phyloP scores from a whole-genome alignment of 2,113 vertebrate genomes.

The Podiceps cristatus region DNA sequence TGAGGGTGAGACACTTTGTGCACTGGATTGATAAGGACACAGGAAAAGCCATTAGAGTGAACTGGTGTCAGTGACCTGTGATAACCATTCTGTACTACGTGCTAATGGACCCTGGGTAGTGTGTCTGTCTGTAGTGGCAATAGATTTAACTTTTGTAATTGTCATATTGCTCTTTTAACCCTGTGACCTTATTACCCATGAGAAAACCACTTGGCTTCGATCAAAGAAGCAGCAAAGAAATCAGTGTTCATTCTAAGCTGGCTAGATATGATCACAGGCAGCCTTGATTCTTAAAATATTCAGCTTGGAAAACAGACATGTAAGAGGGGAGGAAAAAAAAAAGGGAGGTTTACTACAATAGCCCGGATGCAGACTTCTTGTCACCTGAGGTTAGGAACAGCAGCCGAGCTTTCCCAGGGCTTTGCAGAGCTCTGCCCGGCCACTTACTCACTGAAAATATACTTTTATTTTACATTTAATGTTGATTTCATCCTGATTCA shows the following conservation, averaged over 20 bases:
- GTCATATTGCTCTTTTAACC: constrained; percentile 68
- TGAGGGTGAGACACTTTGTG: constrained; percentile 75
- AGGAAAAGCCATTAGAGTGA: constrained; percentile 78
- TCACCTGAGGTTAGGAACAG: background rate
- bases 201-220: constrained; percentile 43
- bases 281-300: constrained; percentile 8
- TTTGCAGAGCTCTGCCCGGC: background rate
- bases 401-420: background rate
- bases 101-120: constrained; percentile 55
- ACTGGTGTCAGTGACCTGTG: constrained; percentile 51
- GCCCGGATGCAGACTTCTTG: background rate
- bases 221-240: constrained; percentile 51
- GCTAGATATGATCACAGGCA: background rate
- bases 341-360: background rate
- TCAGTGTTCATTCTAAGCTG: background rate
- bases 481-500: fast-evolving
- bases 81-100: constrained; percentile 69
- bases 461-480: fast-evolving
- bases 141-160: constrained; percentile 61
- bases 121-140: constrained; percentile 35
- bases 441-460: fast-evolving
- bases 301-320: constrained; percentile 7
- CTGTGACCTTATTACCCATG: constrained; percentile 68
- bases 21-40: constrained; percentile 76
- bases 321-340: background rate